These are phyloP conservation scores for Hypsibius dujardini DNA, from an alignment of 1,140 invertebrate genomes.

Conservation along the genomic window DNA sequence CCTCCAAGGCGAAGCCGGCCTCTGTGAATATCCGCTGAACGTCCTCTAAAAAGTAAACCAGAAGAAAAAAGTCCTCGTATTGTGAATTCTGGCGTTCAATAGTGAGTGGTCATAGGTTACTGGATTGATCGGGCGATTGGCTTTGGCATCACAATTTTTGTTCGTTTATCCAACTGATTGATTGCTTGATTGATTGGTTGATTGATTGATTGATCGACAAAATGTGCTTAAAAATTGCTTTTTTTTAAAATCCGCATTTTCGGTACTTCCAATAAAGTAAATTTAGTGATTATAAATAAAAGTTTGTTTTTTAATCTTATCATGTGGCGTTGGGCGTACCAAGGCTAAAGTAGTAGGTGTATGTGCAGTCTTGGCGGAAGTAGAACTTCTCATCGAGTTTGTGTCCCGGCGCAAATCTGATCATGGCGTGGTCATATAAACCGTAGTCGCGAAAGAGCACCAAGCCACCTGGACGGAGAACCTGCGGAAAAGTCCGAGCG, in stretches of 20 bases:
- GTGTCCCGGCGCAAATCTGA: constrained; percentile 74
- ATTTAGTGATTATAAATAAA: background rate
- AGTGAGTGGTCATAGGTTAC: background rate
- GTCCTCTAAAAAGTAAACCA: constrained; percentile 41
- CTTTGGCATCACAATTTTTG: background rate
- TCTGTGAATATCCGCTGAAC: constrained; percentile 42
- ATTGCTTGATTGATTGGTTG: background rate
- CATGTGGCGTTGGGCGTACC: constrained; percentile 18
- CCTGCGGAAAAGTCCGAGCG: constrained; percentile 24
- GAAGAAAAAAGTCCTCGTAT: constrained; percentile 24
- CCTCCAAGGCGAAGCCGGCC: constrained; percentile 48
- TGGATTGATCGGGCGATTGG: background rate
- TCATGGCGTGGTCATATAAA: constrained; percentile 88
- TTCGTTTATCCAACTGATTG: no score
- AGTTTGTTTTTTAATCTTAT: background rate
- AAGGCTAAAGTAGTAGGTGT: constrained; percentile 38
- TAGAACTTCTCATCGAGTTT: constrained; percentile 90
- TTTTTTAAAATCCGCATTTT: background rate
- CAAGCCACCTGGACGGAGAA: constrained; percentile 59
- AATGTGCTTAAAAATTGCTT: background rate
- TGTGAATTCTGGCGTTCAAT: background rate
- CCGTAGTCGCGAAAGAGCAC: constrained; percentile 90
- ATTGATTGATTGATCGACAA: background rate
- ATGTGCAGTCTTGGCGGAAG: constrained; percentile 85
- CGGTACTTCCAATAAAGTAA: background rate